Evolutionary conservation across 2,113 vertebrate genomes (phyloP).

Genomic region (Microcebus lehilahytsara): DNA sequence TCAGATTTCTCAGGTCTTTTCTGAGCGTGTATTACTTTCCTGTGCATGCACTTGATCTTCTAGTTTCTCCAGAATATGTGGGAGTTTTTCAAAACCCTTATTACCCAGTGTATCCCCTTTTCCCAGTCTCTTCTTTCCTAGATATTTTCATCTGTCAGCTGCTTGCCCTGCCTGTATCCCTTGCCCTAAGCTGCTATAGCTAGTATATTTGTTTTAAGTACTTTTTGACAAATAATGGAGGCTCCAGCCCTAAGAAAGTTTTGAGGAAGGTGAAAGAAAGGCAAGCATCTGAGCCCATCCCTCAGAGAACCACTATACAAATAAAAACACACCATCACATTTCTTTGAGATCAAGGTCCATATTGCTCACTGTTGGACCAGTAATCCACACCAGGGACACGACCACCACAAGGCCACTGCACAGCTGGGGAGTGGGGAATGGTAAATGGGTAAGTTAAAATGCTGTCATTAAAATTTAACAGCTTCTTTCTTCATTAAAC

Average conservation of each 20-base stretch:
- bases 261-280: background rate
- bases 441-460: conserved; percentile 25
- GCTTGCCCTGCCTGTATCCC: background rate
- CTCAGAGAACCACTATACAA: background rate
- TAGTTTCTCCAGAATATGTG: background rate
- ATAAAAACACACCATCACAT: background rate
- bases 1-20: background rate
- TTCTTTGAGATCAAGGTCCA: background rate
- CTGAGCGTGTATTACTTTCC: background rate
- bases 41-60: background rate
- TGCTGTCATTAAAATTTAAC: background rate
- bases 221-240: background rate
- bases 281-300: background rate
- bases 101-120: background rate
- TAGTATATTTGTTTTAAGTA: conserved; percentile 4
- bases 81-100: background rate
- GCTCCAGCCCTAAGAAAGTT: background rate
- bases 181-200: background rate
- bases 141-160: background rate
- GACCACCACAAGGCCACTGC: background rate
- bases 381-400: background rate
- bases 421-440: background rate
- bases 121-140: background rate
- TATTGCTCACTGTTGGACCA: background rate
- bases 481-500: conserved; percentile 25